Evolutionary conservation across 1,140 invertebrate genomes (phyloP), one percentile per base, ranked within the genome.

Genomic region (Drosophila suzukii): DNA sequence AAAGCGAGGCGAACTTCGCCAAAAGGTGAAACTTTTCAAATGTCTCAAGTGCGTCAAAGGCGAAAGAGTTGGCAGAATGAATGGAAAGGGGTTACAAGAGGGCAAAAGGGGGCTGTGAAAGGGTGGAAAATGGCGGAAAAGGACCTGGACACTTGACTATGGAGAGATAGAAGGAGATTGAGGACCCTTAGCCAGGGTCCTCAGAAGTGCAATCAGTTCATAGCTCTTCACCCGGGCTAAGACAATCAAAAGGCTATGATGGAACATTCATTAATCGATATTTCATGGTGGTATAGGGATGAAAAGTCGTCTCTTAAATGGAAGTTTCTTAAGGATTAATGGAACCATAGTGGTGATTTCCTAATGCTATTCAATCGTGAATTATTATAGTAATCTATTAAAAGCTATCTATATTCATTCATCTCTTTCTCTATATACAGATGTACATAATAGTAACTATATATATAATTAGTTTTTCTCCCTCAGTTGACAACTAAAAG

Each of bases 1-100:
- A 59, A 76, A 58, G 62, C 41, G 54, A 17, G 47, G 61, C 30
- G 68, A 63, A 79, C 57, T 73, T 84, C 46, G 34, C 49, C 51
- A 65, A 72, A 72, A 77, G 60, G 49, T 54, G 60, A 51, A 75
- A 75, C 67, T 71, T 72, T 72, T 58, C 65, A 50, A 70, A 57
- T 71, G 67, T 71, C 67, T 71, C 67, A 57, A 71, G 68, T 71
- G 66, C 65, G 68, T 71, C 34, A 71, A 57, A 49, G 66, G 50
- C 24, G 27, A 13, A 55, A n/a, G 47, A 34, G 24, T 41, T 17
- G 15, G 36, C 20, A 12, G n/a, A 20, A 6, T 30, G 47, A 5
- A 3, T 0, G 5, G 27, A 30, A n/a, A 12, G 32, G 47, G 20
- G 0, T 20, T 20, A 20, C 20, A 20, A 20, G 20, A 20, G 20